These are phyloP conservation scores for Myrmecobius fasciatus DNA, from an alignment of 2,113 vertebrate genomes.

Conservation along the genomic window DNA sequence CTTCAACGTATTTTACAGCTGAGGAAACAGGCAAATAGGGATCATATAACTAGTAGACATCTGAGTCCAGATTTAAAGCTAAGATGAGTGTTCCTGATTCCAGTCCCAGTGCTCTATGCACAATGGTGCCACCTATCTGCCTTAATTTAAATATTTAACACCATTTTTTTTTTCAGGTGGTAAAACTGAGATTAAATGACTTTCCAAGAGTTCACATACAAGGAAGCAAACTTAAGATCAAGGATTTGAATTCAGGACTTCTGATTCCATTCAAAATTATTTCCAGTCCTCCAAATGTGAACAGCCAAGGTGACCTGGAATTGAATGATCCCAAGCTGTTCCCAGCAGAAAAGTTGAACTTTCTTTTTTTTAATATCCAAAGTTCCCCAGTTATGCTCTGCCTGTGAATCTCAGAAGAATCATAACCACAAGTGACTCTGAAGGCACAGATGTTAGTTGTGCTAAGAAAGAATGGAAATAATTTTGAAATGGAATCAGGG, in stretches of 20 bases:
- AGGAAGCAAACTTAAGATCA: background rate
- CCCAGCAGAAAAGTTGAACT: background rate
- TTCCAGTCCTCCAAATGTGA: background rate
- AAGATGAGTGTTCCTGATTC: background rate
- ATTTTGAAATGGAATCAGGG: too few relatives aligned
- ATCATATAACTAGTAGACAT: background rate
- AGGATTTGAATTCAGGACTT: background rate
- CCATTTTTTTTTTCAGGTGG: background rate
- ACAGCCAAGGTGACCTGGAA: background rate
- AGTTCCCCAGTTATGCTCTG: background rate
- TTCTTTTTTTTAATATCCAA: background rate
- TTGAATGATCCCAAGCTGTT: background rate
- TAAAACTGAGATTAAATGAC: background rate
- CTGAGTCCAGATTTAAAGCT: background rate
- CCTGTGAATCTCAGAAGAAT: background rate
- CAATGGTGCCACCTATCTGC: background rate
- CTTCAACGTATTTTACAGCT: background rate
- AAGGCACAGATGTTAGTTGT: background rate
- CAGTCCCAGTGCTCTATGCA: background rate
- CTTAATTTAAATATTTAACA: background rate
- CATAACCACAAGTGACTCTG: background rate
- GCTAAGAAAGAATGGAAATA: background rate
- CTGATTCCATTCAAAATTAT: background rate
- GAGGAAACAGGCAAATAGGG: background rate
- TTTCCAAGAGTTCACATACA: background rate